Conservation (phyloP, 2,797 vertebrate species). For the Lemur catta region DNA sequence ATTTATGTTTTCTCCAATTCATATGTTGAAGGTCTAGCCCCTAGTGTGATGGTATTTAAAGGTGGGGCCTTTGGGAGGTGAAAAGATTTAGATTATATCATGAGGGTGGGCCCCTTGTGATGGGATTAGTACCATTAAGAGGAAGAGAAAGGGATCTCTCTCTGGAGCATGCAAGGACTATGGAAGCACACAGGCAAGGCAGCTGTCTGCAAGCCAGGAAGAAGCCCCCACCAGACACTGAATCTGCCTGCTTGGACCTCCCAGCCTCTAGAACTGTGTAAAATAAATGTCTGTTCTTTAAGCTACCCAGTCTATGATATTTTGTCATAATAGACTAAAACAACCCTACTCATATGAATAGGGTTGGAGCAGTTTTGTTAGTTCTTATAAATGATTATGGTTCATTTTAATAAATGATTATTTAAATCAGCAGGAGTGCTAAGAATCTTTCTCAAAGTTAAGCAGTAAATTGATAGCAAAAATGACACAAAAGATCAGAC, state of each 20-base stretch:
- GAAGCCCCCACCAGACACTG: not conserved
- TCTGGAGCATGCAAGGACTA: not conserved
- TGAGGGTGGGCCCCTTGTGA: no score
- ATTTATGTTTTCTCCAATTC: not conserved
- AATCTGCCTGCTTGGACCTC: no score
- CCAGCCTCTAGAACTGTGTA: not conserved
- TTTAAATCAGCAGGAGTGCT: not conserved
- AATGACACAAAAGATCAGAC: not conserved
- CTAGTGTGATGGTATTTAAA: not conserved
- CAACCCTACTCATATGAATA: not conserved
- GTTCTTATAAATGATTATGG: not conserved
- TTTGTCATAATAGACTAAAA: not conserved
- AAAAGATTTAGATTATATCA: not conserved
- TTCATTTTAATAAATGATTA: not conserved
- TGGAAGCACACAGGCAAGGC: not conserved
- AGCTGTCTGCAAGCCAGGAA: not conserved
- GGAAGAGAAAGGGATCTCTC: not conserved
- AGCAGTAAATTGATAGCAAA: not conserved
- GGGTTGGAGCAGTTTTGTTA: not conserved
- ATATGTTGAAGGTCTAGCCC: not conserved
- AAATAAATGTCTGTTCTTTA: not conserved
- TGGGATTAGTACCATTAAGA: not conserved
- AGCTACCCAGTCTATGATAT: not conserved
- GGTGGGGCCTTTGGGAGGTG: not conserved
- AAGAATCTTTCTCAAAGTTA: not conserved